phyloP scores from a whole-genome alignment of 1,140 invertebrate genomes.

The Diachasmimorpha longicaudata region DNA sequence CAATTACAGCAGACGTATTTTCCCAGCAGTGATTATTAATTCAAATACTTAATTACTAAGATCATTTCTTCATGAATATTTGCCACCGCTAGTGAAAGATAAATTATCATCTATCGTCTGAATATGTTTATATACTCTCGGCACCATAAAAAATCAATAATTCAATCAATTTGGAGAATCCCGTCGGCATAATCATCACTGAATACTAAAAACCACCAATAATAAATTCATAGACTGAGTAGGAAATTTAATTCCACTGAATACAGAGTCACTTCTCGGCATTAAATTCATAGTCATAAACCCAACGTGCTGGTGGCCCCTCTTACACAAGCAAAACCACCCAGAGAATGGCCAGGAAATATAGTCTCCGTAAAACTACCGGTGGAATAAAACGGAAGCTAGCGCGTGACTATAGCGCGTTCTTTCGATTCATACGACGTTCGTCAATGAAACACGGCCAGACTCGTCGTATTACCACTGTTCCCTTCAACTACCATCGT shows the following conservation, averaged over 20 bases:
- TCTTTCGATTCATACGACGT: slow-evolving; percentile 27
- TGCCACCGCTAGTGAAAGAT: no score
- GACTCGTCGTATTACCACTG: slow-evolving; percentile 25
- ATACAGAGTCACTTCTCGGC: background rate
- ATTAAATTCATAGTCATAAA: background rate
- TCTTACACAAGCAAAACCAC: background rate
- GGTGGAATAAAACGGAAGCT: background rate
- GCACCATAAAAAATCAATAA: background rate
- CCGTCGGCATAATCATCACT: no score
- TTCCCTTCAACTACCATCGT: slow-evolving; percentile 5
- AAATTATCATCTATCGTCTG: no score
- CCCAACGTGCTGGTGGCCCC: background rate
- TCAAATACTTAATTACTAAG: no score
- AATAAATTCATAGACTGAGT: background rate
- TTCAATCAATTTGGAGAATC: background rate
- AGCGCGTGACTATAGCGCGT: slow-evolving; percentile 12
- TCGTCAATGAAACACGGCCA: slow-evolving; percentile 28
- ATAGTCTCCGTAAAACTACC: slow-evolving; percentile 13
- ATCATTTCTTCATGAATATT: no score
- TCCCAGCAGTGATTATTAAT: no score
- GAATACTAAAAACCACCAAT: no score
- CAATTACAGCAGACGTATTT: no score
- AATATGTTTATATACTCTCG: no score
- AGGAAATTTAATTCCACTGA: background rate
- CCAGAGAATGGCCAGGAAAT: slow-evolving; percentile 25